Conservation (phyloP, 2,113 vertebrate genomes). For the Phocoena phocoena region DNA sequence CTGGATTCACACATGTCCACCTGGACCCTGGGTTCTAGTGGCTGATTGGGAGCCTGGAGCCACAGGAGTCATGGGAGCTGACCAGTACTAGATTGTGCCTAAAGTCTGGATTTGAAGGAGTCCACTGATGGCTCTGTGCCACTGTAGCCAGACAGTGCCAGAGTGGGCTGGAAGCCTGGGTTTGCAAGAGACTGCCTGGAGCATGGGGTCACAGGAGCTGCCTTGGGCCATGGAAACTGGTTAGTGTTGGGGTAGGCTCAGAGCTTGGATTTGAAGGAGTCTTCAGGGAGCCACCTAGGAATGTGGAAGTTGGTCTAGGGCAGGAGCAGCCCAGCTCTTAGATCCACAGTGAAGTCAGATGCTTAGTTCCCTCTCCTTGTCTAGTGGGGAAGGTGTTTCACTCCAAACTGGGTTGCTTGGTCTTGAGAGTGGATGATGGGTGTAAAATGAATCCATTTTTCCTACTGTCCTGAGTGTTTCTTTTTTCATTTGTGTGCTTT, state of each 20-base stretch:
- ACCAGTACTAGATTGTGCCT: neutral
- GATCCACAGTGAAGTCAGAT: neutral
- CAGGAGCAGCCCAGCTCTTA: too few species aligned
- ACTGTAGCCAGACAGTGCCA: neutral
- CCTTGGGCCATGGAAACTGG: neutral
- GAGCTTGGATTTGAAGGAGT: neutral
- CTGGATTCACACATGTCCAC: neutral
- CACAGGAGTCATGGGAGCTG: neutral
- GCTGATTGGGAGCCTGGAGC: neutral
- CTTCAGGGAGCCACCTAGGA: neutral
- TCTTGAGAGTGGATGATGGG: neutral
- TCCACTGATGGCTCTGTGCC: too few species aligned
- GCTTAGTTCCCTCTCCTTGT: neutral
- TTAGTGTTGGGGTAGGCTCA: neutral
- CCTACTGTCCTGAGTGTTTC: neutral
- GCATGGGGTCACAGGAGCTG: neutral
- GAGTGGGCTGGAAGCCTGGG: neutral
- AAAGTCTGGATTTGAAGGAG: neutral
- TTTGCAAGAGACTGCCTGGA: neutral
- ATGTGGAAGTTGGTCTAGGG: neutral
- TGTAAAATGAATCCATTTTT: neutral
- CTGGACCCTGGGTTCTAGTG: neutral
- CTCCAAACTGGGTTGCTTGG: neutral
- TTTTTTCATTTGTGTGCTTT: neutral
- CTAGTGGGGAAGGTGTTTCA: neutral